A percentile compares a stretch with the other conserved stretches of the same genome.
These are phyloP conservation scores for Neotragus moschatus DNA, from an alignment of 2,113 vertebrate species.

Conservation along the genomic window DNA sequence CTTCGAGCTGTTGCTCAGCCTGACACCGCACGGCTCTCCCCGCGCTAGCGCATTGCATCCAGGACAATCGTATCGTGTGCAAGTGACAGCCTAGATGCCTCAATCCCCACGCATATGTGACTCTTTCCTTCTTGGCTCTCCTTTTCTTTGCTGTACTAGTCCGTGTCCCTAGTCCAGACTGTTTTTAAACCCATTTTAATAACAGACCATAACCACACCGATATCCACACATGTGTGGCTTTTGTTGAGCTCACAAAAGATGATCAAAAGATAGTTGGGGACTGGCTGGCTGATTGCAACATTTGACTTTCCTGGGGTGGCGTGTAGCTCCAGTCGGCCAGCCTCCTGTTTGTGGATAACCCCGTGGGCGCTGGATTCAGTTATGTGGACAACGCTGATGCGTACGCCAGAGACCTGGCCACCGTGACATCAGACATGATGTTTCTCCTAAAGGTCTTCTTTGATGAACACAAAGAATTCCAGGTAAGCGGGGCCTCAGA, in stretches of 20 bases:
- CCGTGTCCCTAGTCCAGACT: not conserved
- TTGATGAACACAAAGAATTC: conserved; percentile 83
- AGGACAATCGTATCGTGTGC: accelerated
- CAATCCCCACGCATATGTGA: not conserved
- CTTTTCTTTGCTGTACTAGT: not conserved
- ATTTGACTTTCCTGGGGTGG: not conserved
- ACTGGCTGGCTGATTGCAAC: not conserved
- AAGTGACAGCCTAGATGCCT: not conserved
- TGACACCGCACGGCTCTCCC: accelerated
- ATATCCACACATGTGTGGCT: not conserved
- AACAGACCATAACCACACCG: not conserved
- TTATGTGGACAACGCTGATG: conserved; percentile 81
- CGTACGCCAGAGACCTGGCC: conserved; percentile 87
- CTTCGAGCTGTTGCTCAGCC: not conserved
- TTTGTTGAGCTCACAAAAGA: not conserved
- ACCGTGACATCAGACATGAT: conserved; percentile 92
- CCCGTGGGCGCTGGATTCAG: conserved; percentile 96
- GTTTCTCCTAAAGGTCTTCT: conserved; percentile 89
- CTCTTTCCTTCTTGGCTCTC: not conserved
- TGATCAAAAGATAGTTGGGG: not conserved
- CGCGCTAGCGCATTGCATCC: accelerated
- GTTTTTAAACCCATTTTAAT: not conserved
- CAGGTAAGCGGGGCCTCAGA: conserved; percentile 80
- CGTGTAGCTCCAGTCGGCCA: conserved; percentile 87
- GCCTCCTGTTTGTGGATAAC: conserved; percentile 95